These are phyloP conservation scores for Oryzias dopingdopingensis DNA, from an alignment of 2,797 vertebrate genomes.

Conservation along the genomic window DNA sequence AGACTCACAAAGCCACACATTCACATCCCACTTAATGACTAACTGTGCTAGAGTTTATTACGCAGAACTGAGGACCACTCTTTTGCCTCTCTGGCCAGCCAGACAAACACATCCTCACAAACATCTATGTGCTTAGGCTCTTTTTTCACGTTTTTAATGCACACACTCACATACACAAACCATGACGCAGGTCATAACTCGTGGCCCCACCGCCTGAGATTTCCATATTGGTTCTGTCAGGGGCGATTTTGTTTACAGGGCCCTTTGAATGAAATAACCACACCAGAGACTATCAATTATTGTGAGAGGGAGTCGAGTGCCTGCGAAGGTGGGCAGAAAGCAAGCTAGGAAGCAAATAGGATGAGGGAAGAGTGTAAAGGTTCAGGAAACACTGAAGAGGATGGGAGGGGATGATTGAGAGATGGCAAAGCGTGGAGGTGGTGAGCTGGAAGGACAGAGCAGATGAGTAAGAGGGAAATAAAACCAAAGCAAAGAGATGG, in stretches of 20 bases:
- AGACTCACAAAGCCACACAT: constrained; percentile 34
- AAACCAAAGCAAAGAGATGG: constrained; percentile 14
- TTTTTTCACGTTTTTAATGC: constrained; percentile 1
- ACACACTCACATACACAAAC: constrained; percentile 16
- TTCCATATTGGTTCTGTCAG: constrained; percentile 80
- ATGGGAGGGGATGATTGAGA: constrained; percentile 4
- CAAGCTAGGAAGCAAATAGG: constrained; percentile 4
- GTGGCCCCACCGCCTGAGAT: constrained; percentile 54
- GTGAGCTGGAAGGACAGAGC: constrained; percentile 4
- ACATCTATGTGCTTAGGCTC: constrained; percentile 15
- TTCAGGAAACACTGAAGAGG: constrained; percentile 15
- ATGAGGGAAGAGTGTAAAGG: constrained; percentile 11
- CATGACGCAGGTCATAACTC: constrained; percentile 62
- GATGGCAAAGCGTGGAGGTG: constrained; percentile 1
- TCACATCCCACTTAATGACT: constrained; percentile 66
- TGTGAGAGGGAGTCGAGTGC: constrained; percentile 16
- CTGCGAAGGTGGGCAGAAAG: constrained; percentile 7
- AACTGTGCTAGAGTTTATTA: constrained; percentile 72
- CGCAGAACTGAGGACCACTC: constrained; percentile 58
- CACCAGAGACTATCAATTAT: constrained; percentile 67
- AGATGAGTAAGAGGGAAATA: background rate
- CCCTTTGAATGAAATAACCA: constrained; percentile 78
- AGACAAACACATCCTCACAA: constrained; percentile 10
- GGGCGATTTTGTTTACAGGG: constrained; percentile 78
- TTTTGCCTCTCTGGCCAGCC: constrained; percentile 32